Percentiles rank a stretch among this genome's conserved stretches.
Conservation (phyloP, 2,888 invertebrate genomes). For the Asteroscopus sphinx region DNA sequence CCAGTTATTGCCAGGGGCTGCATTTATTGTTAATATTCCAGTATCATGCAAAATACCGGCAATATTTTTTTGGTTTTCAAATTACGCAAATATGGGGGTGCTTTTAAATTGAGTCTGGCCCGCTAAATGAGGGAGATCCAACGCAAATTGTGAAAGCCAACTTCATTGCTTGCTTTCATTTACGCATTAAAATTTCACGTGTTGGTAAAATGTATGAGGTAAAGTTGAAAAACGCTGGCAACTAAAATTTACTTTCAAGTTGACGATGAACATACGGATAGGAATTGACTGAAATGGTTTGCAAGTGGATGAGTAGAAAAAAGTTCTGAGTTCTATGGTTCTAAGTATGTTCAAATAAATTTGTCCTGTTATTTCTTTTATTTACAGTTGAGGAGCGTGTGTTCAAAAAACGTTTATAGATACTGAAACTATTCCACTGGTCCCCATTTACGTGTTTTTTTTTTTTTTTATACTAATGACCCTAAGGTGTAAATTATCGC, state of each 20-base stretch:
- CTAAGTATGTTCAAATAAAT: too few relatives aligned
- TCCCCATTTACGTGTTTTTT: too few relatives aligned
- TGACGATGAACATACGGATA: conserved; percentile 17
- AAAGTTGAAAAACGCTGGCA: conserved; percentile 40
- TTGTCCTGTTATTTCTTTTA: too few relatives aligned
- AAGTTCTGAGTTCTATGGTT: background rate
- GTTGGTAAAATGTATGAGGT: conserved; percentile 58
- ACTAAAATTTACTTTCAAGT: conserved; percentile 45
- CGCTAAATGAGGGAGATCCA: conserved; percentile 53
- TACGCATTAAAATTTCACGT: conserved; percentile 67
- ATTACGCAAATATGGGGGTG: conserved; percentile 51
- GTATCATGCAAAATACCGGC: conserved; percentile 43
- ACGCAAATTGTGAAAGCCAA: conserved; percentile 68
- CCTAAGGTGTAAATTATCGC: too few relatives aligned
- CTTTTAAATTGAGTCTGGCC: conserved; percentile 52
- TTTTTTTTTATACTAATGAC: too few relatives aligned
- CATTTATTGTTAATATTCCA: conserved; percentile 31
- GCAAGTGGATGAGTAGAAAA: background rate
- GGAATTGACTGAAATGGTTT: background rate
- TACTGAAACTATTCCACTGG: too few relatives aligned
- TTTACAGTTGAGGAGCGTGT: too few relatives aligned
- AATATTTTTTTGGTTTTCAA: conserved; percentile 47
- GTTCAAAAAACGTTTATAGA: too few relatives aligned
- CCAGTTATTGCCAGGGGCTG: conserved; percentile 46
- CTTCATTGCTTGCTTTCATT: conserved; percentile 65